Evolutionary conservation across 2,888 invertebrate genomes (phyloP).

Genomic region (Selenia dentaria): DNA sequence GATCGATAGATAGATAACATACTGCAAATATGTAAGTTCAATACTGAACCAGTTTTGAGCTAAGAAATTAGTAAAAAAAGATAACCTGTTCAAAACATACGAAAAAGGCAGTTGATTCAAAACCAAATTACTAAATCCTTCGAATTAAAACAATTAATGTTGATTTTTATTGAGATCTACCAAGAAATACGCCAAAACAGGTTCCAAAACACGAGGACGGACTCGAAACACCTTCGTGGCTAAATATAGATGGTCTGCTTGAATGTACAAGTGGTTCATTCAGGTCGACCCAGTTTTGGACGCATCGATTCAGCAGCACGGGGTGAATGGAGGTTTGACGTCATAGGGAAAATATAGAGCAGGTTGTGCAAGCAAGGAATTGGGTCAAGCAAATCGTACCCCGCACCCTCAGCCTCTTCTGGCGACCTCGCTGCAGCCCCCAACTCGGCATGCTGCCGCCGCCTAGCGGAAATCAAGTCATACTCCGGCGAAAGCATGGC

Average conservation of each 20-base stretch:
- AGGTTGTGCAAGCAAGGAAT: slow-evolving; percentile 69
- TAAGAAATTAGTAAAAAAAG: too few species aligned
- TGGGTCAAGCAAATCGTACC: slow-evolving; percentile 64
- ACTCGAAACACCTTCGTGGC: slow-evolving; percentile 51
- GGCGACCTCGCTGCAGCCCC: slow-evolving; percentile 30
- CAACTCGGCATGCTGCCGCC: slow-evolving; percentile 29
- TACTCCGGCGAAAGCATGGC: slow-evolving; percentile 32
- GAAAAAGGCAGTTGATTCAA: too few species aligned
- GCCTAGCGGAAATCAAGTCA: slow-evolving; percentile 44
- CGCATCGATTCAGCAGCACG: slow-evolving; percentile 75
- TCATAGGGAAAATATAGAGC: slow-evolving; percentile 70
- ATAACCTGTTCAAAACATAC: too few species aligned
- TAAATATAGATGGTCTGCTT: slow-evolving; percentile 68
- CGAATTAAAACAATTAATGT: slow-evolving; percentile 44
- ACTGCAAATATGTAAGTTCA: too few species aligned
- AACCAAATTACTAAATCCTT: too few species aligned
- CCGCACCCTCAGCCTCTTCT: slow-evolving; percentile 30
- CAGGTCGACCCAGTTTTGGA: slow-evolving; percentile 72
- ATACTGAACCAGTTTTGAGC: too few species aligned
- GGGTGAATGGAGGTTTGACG: slow-evolving; percentile 79
- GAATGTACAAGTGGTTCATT: slow-evolving; percentile 73
- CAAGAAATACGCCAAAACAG: slow-evolving; percentile 57
- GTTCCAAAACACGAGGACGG: slow-evolving; percentile 47
- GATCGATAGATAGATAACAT: too few species aligned
- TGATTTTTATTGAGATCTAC: slow-evolving; percentile 51